Conservation (phyloP, 2,888 invertebrate species). For the Eustalomyia histrio region DNA sequence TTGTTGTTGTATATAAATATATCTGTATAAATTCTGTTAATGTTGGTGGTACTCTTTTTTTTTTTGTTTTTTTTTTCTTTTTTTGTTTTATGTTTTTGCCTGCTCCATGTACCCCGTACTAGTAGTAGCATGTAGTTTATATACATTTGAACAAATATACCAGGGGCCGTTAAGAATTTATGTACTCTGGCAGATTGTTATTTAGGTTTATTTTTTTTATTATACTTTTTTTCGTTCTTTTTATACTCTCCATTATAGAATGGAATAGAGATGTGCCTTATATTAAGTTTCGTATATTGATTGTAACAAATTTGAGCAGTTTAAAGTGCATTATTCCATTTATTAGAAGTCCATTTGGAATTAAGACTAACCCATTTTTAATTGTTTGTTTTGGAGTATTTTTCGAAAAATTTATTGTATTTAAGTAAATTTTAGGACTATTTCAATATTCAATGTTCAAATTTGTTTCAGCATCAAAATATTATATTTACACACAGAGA, state of each 20-base stretch:
- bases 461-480: no score
- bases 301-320: not conserved
- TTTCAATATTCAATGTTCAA: no score
- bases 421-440: no score
- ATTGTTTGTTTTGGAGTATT: no score
- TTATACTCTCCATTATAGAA: not conserved
- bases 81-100: not conserved
- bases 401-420: no score
- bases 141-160: conserved; percentile 28
- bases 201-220: not conserved
- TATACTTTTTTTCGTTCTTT: not conserved
- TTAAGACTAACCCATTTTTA: no score
- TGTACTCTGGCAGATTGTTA: conserved; percentile 36
- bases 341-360: no score
- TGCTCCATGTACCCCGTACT: not conserved
- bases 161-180: conserved; percentile 49
- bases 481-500: no score
- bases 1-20: not conserved
- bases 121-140: not conserved
- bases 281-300: not conserved
- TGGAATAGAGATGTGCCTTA: not conserved
- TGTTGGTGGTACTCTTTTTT: not conserved
- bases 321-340: no score
- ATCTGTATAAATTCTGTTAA: not conserved
- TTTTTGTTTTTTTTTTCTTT: not conserved